These are phyloP conservation scores for Apodemia zela DNA, from an alignment of 2,888 invertebrate species.

Conservation along the genomic window DNA sequence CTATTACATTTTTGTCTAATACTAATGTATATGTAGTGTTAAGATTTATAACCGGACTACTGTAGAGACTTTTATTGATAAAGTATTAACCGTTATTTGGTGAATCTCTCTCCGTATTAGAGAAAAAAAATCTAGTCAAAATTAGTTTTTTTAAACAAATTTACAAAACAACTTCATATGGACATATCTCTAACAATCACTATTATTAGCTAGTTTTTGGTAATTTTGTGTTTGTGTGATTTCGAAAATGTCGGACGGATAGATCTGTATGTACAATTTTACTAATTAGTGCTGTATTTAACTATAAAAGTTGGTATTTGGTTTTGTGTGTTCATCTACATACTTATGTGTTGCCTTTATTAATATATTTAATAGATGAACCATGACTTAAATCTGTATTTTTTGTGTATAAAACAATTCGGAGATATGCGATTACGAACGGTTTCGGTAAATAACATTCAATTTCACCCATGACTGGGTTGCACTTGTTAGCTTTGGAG, in stretches of 20 bases:
- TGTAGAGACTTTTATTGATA: conserved; percentile 50
- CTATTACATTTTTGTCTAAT: conserved; percentile 51
- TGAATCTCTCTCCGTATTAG: conserved; percentile 78
- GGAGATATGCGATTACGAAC: no score
- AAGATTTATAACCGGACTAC: conserved; percentile 42
- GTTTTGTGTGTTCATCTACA: neutral
- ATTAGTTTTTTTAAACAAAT: conserved; percentile 58
- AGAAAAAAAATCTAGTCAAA: conserved; percentile 75
- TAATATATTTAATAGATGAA: neutral
- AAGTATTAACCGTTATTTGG: conserved; percentile 65
- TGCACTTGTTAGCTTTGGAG: no score
- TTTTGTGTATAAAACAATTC: no score
- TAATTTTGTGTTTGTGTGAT: conserved; percentile 2
- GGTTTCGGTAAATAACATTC: no score
- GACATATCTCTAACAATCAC: neutral
- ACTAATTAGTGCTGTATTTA: neutral
- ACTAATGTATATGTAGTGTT: conserved; percentile 51
- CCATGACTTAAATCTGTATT: no score
- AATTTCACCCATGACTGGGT: no score
- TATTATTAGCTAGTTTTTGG: neutral
- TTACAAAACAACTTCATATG: conserved; percentile 4
- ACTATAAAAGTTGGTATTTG: neutral
- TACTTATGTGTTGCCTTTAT: neutral
- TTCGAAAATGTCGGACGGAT: neutral
- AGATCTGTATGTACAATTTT: neutral